phyloP scores from a whole-genome alignment of 2,888 invertebrate genomes.

The Melinaea marsaeus region DNA sequence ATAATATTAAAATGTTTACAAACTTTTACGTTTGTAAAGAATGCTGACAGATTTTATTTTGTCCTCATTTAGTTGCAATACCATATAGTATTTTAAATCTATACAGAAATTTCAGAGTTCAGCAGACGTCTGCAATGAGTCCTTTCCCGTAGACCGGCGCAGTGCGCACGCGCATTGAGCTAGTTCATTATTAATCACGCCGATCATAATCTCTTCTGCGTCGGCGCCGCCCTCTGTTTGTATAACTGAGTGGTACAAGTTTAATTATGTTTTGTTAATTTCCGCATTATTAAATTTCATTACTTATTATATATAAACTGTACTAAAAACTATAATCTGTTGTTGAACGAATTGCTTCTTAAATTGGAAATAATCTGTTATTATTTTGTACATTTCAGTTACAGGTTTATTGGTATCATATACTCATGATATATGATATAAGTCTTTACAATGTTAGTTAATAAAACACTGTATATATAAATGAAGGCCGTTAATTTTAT shows the following conservation, averaged over 20 bases:
- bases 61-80: no score
- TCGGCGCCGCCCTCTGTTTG: conserved; percentile 69
- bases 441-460: no score
- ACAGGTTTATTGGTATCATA: neutral
- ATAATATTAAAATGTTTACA: no score
- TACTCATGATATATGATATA: neutral
- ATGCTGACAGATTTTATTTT: no score
- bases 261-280: conserved; percentile 24
- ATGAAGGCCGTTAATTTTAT: conserved; percentile 20
- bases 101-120: conserved; percentile 23
- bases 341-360: no score
- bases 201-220: conserved; percentile 66
- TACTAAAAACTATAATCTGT: no score
- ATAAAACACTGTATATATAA: neutral
- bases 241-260: conserved; percentile 67
- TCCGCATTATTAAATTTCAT: neutral
- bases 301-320: neutral
- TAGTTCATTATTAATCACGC: conserved; percentile 68
- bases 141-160: conserved; percentile 26
- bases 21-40: no score
- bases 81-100: no score
- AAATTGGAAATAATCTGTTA: no score
- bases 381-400: no score
- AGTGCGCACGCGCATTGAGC: conserved; percentile 45
- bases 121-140: conserved; percentile 29